These are phyloP conservation scores for Ara ararauna DNA, from an alignment of 2,797 vertebrate species.

Conservation along the genomic window DNA sequence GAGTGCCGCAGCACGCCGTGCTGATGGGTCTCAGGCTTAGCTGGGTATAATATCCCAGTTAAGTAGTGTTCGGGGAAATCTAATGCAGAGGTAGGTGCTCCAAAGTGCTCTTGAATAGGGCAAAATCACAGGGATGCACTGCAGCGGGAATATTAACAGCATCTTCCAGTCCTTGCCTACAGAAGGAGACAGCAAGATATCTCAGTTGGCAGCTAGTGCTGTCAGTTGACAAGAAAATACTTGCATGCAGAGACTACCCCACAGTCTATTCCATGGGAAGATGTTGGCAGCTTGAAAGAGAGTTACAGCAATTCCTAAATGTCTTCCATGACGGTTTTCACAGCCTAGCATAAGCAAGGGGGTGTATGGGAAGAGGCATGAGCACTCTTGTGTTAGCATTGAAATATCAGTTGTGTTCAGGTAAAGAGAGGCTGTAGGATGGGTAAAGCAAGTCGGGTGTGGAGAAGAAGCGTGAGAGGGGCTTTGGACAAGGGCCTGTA, in stretches of 20 bases:
- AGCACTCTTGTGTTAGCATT: neutral
- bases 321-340: neutral
- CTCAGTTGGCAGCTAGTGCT: neutral
- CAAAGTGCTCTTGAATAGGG: neutral
- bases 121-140: neutral
- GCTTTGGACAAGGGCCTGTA: neutral
- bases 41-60: neutral
- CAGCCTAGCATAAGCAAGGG: neutral
- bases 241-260: neutral
- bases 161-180: neutral
- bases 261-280: neutral
- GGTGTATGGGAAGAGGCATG: neutral
- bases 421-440: neutral
- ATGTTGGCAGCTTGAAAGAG: neutral
- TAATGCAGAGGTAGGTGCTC: neutral
- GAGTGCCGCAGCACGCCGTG: rapidly evolving
- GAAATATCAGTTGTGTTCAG: neutral
- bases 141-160: neutral
- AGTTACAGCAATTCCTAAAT: neutral
- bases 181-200: neutral
- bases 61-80: neutral
- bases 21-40: neutral
- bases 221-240: neutral
- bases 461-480: neutral
- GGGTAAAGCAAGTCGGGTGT: neutral